Base-by-base conservation (phyloP, 2,888 invertebrate species). In the Conops quadrifasciatus region DNA sequence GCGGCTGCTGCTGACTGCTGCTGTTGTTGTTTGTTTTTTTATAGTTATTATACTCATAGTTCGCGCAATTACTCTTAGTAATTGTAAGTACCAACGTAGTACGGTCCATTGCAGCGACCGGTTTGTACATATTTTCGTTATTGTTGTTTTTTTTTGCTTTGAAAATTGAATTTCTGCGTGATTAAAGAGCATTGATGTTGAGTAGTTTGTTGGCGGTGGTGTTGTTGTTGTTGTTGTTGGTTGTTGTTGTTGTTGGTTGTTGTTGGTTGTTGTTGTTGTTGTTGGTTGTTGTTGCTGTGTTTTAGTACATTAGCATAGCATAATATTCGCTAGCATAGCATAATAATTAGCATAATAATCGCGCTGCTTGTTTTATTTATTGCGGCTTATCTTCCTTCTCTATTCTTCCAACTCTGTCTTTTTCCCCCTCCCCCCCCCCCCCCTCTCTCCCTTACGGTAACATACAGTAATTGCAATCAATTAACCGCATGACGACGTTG, bases 391-490 rank as follows among this genome's bases (percentile, higher is more conserved):
- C 49, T 51, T 56, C 26, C 49, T 51, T 56, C 26, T 56, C 11
- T 24, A 58, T 16, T 21, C 30, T 43, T 45, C 26, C 21, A 30
- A 49, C 26, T 28, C 26, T 26, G 47, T 49, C 24, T 36, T 3
- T 60, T 60, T 56, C 4, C 21, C 47, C 19, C n/a, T 51, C 28
- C 49, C 47, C 16, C 9, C 26, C 28, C 24, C 13, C 65, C 11
- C 28, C 58, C 26, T 5, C 16, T 15, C 26, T 2, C 28, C 24
- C 28, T 16, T 28, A 15, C 26, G 2, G 47, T 26, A 16, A 47
- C 9, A 51, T 62, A 28, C 24, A 24, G 36, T 68, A 68, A 68
- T 68, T 68, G 68, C 51, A 51, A 51, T 36, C 68, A 62, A 68
- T 60, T 49, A 60, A 30, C 36, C 36, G 45, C 68, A 51, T 58